These are phyloP conservation scores for Sylvicola cinctus DNA, from an alignment of 2,888 invertebrate species.

Conservation along the genomic window DNA sequence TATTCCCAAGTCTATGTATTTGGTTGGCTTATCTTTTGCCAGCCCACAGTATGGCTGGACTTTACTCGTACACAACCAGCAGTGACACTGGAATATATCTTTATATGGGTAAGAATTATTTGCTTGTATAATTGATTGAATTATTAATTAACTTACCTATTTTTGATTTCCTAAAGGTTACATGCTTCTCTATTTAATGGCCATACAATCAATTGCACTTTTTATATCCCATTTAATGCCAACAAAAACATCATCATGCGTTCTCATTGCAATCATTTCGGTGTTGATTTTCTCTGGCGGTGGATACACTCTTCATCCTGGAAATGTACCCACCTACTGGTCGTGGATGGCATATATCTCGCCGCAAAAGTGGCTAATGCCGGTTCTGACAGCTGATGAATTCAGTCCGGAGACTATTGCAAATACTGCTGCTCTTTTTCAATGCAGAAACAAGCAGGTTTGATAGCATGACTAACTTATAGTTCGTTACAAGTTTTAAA, in stretches of 20 bases:
- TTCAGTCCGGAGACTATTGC: conserved; percentile 40
- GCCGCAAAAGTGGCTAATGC: conserved; percentile 51
- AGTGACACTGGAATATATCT: conserved; percentile 49
- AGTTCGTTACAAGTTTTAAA: conserved; percentile 1
- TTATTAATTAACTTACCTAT: background rate
- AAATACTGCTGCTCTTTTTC: conserved; percentile 25
- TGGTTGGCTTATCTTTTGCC: conserved; percentile 74
- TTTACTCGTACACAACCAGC: conserved; percentile 46
- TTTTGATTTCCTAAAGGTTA: conserved; percentile 29
- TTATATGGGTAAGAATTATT: conserved; percentile 37
- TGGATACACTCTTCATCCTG: conserved; percentile 46
- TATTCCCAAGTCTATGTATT: conserved; percentile 57
- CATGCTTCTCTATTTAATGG: conserved; percentile 47
- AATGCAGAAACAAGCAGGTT: conserved; percentile 55
- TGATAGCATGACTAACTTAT: conserved; percentile 1
- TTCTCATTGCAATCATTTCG: conserved; percentile 37
- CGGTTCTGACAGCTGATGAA: conserved; percentile 43
- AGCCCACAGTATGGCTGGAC: conserved; percentile 71
- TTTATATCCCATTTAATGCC: conserved; percentile 46
- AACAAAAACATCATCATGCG: conserved; percentile 38
- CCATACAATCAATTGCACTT: conserved; percentile 43
- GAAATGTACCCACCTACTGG: conserved; percentile 42
- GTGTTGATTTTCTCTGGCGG: conserved; percentile 38
- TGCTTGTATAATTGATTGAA: too few relatives aligned
- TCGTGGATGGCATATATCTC: conserved; percentile 46